These are phyloP conservation scores for Rana temporaria DNA, from an alignment of 2,113 vertebrate species.

Conservation along the genomic window DNA sequence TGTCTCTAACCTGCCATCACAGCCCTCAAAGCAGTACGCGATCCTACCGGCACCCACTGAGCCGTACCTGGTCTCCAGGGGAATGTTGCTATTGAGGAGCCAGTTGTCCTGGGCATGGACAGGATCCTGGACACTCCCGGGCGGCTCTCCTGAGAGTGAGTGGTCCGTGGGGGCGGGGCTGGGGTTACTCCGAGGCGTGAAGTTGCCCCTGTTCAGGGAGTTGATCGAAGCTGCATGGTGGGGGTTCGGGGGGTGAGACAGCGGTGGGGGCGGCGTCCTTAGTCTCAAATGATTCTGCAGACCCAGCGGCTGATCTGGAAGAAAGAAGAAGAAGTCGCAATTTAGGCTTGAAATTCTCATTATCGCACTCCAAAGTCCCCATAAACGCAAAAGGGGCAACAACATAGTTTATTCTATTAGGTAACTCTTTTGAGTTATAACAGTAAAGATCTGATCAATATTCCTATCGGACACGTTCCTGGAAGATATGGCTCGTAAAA, in stretches of 20 bases:
- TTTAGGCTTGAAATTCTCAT: no score
- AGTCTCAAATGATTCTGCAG: slow-evolving; percentile 92
- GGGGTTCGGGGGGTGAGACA: slow-evolving; percentile 90
- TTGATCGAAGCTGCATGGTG: slow-evolving; percentile 91
- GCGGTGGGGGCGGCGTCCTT: slow-evolving; percentile 89
- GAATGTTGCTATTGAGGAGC: slow-evolving; percentile 99
- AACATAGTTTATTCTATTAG: no score
- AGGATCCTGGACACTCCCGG: slow-evolving; percentile 80
- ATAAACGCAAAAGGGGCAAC: no score
- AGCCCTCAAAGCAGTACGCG: background rate
- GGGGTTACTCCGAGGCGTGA: slow-evolving; percentile 92
- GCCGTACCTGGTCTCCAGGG: slow-evolving; percentile 93
- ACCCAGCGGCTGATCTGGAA: slow-evolving; percentile 79
- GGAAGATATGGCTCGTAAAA: no score
- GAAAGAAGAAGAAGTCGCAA: slow-evolving; percentile 59
- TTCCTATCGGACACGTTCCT: no score
- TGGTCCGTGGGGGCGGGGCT: slow-evolving; percentile 94
- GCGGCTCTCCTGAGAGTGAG: slow-evolving; percentile 88
- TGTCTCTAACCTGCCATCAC: slow-evolving; percentile 2
- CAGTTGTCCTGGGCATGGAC: slow-evolving; percentile 93
- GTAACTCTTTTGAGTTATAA: no score
- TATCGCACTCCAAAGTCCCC: no score
- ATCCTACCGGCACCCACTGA: background rate
- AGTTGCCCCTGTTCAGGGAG: slow-evolving; percentile 92
- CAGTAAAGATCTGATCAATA: no score